Evolutionary conservation across 2,888 invertebrate species (phyloP).

Genomic region (Nemurella pictetii): DNA sequence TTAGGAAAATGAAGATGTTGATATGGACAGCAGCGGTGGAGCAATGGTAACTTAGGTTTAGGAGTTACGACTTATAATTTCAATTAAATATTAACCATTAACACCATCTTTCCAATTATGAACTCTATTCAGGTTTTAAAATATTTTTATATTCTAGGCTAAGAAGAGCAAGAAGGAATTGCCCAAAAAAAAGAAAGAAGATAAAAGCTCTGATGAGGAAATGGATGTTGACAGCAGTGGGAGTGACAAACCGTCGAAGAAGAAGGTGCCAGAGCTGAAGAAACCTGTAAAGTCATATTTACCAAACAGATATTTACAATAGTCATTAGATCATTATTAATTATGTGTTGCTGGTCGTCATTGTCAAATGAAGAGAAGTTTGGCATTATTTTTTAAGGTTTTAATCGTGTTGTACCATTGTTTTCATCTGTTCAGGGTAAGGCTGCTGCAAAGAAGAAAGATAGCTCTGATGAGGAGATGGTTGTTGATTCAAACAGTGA

Average conservation of each 20-base stretch:
- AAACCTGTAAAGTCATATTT: conserved; percentile 35
- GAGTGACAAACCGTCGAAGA: conserved; percentile 27
- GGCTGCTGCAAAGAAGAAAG: not conserved
- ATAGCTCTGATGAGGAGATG: conserved; percentile 28
- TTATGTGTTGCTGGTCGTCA: too few relatives aligned
- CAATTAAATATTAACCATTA: too few relatives aligned
- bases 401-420: too few relatives aligned
- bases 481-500: conserved; percentile 33
- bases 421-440: not conserved
- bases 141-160: conserved; percentile 4
- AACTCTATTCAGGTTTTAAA: too few relatives aligned
- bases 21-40: not conserved
- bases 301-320: too few relatives aligned
- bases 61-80: too few relatives aligned
- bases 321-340: too few relatives aligned
- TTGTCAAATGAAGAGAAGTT: too few relatives aligned
- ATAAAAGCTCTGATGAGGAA: conserved; percentile 12
- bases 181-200: not conserved
- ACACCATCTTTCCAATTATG: too few relatives aligned
- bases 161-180: not conserved
- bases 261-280: conserved; percentile 33
- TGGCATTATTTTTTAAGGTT: not conserved
- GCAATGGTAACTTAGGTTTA: too few relatives aligned
- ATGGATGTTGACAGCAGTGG: conserved; percentile 25
- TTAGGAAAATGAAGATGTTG: not conserved